Percentiles rank a stretch among this genome's conserved stretches.
Conservation (phyloP, 1,140 invertebrate genomes). For the Euwallacea fornicatus region DNA sequence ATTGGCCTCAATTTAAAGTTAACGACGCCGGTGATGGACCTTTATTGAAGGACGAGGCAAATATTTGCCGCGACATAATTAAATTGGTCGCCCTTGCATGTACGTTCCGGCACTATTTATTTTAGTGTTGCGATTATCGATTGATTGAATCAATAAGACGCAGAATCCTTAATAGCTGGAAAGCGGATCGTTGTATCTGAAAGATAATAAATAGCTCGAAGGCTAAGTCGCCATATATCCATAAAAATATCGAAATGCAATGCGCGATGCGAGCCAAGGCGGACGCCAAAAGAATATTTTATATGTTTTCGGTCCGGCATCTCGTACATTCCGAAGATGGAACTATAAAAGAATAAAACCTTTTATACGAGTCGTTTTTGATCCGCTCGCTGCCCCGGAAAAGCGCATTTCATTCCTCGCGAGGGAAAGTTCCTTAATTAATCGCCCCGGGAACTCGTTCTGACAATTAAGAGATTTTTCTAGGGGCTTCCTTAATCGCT, state of each 20-base stretch:
- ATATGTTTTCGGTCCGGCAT: slow-evolving; percentile 21
- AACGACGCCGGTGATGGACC: too few relatives aligned
- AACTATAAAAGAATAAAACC: slow-evolving; percentile 17
- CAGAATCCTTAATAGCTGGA: neutral
- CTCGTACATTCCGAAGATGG: slow-evolving; percentile 16
- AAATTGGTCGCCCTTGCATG: too few relatives aligned
- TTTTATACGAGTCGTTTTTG: neutral
- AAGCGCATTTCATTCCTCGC: neutral
- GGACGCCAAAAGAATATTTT: slow-evolving; percentile 23
- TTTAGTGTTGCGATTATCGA: too few relatives aligned
- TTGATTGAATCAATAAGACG: too few relatives aligned
- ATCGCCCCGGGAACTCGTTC: neutral
- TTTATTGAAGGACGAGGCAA: too few relatives aligned
- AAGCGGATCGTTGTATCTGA: slow-evolving; percentile 12
- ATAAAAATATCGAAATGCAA: slow-evolving; percentile 28
- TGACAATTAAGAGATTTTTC: neutral
- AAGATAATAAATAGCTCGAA: slow-evolving; percentile 16
- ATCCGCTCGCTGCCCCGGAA: neutral
- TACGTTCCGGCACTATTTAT: too few relatives aligned
- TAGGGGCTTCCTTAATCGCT: neutral
- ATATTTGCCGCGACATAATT: too few relatives aligned
- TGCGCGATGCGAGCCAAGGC: slow-evolving; percentile 3
- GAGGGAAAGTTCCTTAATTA: neutral
- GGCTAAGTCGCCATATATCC: slow-evolving; percentile 20
- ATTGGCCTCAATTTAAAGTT: too few relatives aligned